Percentiles rank a stretch among this genome's conserved stretches.
These are phyloP conservation scores for Egretta garzetta DNA, from an alignment of 2,113 vertebrate species.

Conservation along the genomic window DNA sequence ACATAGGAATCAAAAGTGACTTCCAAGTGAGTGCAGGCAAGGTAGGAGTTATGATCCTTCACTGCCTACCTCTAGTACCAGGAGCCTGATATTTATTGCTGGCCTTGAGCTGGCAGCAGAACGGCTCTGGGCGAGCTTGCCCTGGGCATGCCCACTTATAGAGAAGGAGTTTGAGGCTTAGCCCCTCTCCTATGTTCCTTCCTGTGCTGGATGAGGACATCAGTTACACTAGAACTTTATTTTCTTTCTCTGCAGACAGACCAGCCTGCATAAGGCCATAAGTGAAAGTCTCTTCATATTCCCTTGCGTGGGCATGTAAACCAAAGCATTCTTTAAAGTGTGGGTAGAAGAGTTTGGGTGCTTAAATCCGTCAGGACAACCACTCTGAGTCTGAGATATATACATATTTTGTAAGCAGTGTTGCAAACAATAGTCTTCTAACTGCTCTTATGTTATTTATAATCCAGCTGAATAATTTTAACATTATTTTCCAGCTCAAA, in stretches of 20 bases:
- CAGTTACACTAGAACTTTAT: not conserved
- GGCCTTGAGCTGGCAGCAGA: not conserved
- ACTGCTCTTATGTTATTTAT: not conserved
- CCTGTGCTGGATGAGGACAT: not conserved
- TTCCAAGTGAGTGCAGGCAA: not conserved
- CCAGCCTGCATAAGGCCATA: not conserved
- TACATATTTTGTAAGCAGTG: not conserved
- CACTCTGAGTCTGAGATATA: not conserved
- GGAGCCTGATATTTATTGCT: not conserved
- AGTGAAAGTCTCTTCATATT: not conserved
- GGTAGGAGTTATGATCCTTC: not conserved
- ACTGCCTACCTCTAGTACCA: not conserved
- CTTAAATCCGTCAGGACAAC: not conserved
- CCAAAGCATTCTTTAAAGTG: not conserved
- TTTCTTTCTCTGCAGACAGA: not conserved
- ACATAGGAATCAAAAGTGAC: not conserved
- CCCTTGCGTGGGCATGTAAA: not conserved
- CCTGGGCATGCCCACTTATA: not conserved
- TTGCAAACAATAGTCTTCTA: not conserved
- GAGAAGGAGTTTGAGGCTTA: not conserved
- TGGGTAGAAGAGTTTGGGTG: not conserved
- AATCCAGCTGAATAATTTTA: not conserved
- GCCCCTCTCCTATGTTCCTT: accelerated
- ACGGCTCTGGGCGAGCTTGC: not conserved
- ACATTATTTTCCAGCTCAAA: not conserved